Evolutionary conservation across 2,797 vertebrate genomes (phyloP), one percentile per base, ranked within the genome.

Genomic region (Spondyliosoma cantharus): DNA sequence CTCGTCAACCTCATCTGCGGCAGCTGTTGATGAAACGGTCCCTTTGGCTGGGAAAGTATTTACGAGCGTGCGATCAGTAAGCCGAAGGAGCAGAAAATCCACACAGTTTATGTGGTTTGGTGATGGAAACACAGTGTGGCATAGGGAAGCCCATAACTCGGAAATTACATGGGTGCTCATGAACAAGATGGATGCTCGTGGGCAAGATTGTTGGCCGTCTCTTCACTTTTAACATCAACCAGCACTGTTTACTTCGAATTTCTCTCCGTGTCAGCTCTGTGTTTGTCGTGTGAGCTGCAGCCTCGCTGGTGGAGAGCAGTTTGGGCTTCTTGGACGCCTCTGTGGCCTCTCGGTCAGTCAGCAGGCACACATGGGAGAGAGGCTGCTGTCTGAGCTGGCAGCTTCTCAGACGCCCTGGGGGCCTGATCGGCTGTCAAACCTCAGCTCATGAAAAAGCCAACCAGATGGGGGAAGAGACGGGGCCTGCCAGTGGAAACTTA

Each of bases 401-500:
- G 87, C 83, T 65, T 70, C 82, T 87, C 74, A 61, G 78, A 87
- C 59, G 77, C 89, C 91, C 89, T 24, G 52, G 78, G 89, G 90
- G 87, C 86, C 84, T 81, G 90, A 89, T 92, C 79, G 90, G 56
- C 90, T 91, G 89, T 92, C 87, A 89, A 91, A 90, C 87, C 90
- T 80, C 88, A 88, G 86, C 88, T 88, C 88, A 46, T 78, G 80
- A 87, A 92, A 91, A 88, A 89, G 81, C 80, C 87, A 81, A 87
- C 82, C 90, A 93, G 89, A 93, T 93, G 89, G 91, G 85, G 87
- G 81, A 74, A 84, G 82, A 90, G 84, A 85, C 48, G 5, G 53
- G 66, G 25, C 82, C 8, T 91, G 90, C 87, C 92, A 91, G 86
- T 89, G 92, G 93, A 94, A 93, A 94, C 91, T 89, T 93, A 92